Conservation (phyloP, 2,888 invertebrate genomes). For the Drosophila atroscutellata region DNA sequence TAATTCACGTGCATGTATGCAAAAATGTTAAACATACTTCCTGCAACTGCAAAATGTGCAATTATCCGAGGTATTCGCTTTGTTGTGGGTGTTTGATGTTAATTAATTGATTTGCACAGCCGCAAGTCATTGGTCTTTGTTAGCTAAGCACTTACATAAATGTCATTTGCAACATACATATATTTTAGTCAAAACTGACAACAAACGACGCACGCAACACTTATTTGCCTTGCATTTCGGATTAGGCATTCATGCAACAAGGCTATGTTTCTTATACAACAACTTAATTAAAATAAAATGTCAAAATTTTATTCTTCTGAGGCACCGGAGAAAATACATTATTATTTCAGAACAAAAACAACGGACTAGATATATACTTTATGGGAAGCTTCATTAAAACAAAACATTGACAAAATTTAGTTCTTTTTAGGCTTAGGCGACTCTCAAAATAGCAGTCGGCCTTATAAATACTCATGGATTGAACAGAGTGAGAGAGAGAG, state of each 20-base stretch:
- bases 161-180: slow-evolving; percentile 74
- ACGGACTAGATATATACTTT: not conserved
- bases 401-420: slow-evolving; percentile 23
- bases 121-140: slow-evolving; percentile 35
- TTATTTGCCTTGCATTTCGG: slow-evolving; percentile 10
- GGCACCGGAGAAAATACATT: not conserved
- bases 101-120: slow-evolving; percentile 64
- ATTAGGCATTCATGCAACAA: slow-evolving; percentile 27
- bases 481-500: not conserved
- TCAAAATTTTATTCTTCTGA: slow-evolving; percentile 30
- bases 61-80: slow-evolving; percentile 30
- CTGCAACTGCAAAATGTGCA: slow-evolving; percentile 32
- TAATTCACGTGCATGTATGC: not conserved
- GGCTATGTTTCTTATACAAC: slow-evolving; percentile 37
- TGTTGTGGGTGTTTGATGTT: slow-evolving; percentile 64
- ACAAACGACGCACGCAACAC: slow-evolving; percentile 48
- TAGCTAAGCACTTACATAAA: slow-evolving; percentile 41
- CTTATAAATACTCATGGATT: slow-evolving; percentile 25
- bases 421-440: slow-evolving; percentile 18
- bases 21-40: slow-evolving; percentile 27
- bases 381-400: not conserved
- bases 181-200: slow-evolving; percentile 65
- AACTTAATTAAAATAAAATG: slow-evolving; percentile 12
- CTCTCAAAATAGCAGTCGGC: slow-evolving; percentile 22
- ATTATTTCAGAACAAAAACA: not conserved